Conservation (phyloP, 2,113 vertebrate species). For the Bucco capensis region DNA sequence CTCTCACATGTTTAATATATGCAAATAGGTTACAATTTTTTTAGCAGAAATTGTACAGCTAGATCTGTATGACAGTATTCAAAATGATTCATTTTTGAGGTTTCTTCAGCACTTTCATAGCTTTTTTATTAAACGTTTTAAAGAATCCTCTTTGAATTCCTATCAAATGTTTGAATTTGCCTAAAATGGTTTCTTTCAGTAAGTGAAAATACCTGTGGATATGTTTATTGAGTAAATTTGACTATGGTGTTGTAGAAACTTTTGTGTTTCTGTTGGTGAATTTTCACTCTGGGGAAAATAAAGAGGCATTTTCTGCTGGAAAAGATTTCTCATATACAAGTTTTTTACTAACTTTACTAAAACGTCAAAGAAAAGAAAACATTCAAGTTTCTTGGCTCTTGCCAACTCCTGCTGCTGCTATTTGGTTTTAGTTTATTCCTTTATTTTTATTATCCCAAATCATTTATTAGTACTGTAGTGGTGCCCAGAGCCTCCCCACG, state of each 20-base stretch:
- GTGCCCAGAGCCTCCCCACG: background rate
- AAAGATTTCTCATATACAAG: background rate
- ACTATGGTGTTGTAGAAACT: background rate
- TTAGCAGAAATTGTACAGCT: background rate
- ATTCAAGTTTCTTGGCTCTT: background rate
- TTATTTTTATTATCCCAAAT: background rate
- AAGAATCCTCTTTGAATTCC: background rate
- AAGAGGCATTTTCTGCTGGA: background rate
- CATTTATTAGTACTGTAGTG: background rate
- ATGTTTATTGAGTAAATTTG: background rate
- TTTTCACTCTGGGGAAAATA: background rate
- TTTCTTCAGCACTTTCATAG: background rate
- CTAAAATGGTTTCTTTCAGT: background rate
- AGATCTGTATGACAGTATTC: background rate
- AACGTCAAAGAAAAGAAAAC: slow-evolving; percentile 28
- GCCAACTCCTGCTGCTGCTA: slow-evolving; percentile 11
- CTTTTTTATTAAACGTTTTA: background rate
- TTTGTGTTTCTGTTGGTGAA: background rate
- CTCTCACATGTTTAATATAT: background rate
- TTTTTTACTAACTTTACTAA: background rate
- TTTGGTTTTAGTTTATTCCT: slow-evolving; percentile 16
- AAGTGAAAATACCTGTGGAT: background rate
- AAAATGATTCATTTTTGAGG: background rate
- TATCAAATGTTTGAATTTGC: background rate
- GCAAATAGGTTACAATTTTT: background rate